Base-by-base conservation (phyloP, 2,113 vertebrate species). In the Muntiacus reevesi region DNA sequence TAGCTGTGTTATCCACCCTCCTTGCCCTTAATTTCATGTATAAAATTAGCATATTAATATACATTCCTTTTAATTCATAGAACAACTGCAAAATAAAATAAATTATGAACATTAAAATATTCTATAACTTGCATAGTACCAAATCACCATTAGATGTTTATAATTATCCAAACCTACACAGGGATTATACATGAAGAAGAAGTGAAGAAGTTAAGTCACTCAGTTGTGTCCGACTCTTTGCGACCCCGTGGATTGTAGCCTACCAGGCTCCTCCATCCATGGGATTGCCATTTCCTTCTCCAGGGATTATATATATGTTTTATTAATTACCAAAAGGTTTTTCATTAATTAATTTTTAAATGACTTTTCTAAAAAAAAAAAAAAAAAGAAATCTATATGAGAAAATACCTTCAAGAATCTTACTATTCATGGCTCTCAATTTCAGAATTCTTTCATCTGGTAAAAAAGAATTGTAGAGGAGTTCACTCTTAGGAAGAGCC, bases 371-470 rank as follows among this genome's bases (percentile, higher is more conserved):
- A 40, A 47, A 78, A 87, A 94, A 67, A 40, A 40, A 40, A 33
- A 93, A 76, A 67, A 40, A 40, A 40, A 33, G 91, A 76, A 27
- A 57, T 94, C 40, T 76, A 94, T 19, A 28, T 83, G 15, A 54
- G 55, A 94, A 97, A 96, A 74, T 83, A 76, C 45, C 64, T 94
- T 85, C 30, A 96, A 62, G 45, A 47, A 55, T 94, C 47, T 94
- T 54, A 96, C 40, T 78, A 40, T 78, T 62, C 50, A 36, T 54
- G 8, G 76, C 60, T 78, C 13, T 89, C 57, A 57, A 52, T 89
- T 67, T 82, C 9, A 76, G 52, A 14, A 57, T 85, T 64, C 8
- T 45, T 93, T 93, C 21, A 15, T 84, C 90, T 57, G 33, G 11
- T 16, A 74, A 57, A 27, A 59, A 59, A 67, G 16, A 59, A 64